phyloP scores from a whole-genome alignment of 1,140 invertebrate genomes.

The Ostrea denselamellosa region DNA sequence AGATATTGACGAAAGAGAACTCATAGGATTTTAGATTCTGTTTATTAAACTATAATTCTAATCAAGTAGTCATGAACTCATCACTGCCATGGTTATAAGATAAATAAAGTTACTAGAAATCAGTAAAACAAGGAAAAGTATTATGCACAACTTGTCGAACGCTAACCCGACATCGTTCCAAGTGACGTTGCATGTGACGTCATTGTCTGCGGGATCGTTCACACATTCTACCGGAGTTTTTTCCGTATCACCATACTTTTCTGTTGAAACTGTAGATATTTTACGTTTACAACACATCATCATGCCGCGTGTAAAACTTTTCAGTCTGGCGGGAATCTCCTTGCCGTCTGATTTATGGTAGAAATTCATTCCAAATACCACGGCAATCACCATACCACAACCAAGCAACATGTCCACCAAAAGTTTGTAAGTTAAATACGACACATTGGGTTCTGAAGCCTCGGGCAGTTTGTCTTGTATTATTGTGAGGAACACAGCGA shows the following conservation, averaged over 20 bases:
- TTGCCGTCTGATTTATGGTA: neutral
- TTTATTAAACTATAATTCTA: too few relatives aligned
- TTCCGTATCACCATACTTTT: neutral
- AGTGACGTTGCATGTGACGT: neutral
- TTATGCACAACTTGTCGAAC: neutral
- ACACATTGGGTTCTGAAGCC: slow-evolving; percentile 74
- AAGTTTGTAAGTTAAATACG: slow-evolving; percentile 11
- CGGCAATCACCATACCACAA: neutral
- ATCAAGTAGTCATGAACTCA: neutral
- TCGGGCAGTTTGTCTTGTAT: slow-evolving; percentile 82
- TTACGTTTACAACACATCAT: neutral
- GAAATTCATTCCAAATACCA: neutral
- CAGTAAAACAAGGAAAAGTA: neutral
- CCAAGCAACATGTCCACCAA: neutral
- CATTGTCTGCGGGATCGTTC: neutral
- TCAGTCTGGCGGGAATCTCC: neutral
- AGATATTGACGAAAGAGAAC: too few relatives aligned
- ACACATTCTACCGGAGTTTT: neutral
- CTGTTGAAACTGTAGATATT: neutral
- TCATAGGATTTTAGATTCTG: too few relatives aligned
- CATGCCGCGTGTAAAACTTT: neutral
- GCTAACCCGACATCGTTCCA: neutral
- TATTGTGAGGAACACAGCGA: slow-evolving; percentile 81
- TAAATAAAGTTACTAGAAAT: neutral
- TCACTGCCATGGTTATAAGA: neutral